Evolutionary conservation across 2,797 vertebrate genomes (phyloP).

Genomic region (Salmo trutta): DNA sequence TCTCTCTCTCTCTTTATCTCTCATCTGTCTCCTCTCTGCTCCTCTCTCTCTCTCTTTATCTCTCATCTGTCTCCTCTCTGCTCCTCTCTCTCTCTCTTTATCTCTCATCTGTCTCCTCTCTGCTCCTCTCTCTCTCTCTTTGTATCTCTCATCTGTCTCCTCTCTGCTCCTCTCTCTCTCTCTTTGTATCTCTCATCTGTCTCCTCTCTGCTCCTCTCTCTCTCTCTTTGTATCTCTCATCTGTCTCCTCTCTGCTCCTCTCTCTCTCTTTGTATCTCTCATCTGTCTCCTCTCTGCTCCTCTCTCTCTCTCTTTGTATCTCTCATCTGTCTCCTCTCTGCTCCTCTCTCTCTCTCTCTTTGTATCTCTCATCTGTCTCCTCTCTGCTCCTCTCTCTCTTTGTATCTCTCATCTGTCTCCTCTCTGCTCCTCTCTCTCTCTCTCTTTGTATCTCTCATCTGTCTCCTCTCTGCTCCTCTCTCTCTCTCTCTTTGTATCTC

Average conservation of each 20-base stretch:
- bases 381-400: not conserved
- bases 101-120: no score
- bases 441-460: slow-evolving; percentile 5
- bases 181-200: slow-evolving; percentile 1
- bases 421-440: no score
- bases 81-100: not conserved
- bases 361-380: slow-evolving; percentile 2
- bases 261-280: slow-evolving; percentile 1
- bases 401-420: not conserved
- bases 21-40: not conserved
- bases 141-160: not conserved
- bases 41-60: not conserved
- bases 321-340: not conserved
- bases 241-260: not conserved
- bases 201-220: no score
- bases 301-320: not conserved
- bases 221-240: not conserved
- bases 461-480: not conserved
- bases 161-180: not conserved
- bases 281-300: not conserved
- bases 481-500: not conserved
- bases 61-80: slow-evolving; percentile 7
- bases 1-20: not conserved
- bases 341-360: not conserved
- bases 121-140: slow-evolving; percentile 12